phyloP scores from a whole-genome alignment of 2,888 invertebrate species.

The Cheilosia urbana region DNA sequence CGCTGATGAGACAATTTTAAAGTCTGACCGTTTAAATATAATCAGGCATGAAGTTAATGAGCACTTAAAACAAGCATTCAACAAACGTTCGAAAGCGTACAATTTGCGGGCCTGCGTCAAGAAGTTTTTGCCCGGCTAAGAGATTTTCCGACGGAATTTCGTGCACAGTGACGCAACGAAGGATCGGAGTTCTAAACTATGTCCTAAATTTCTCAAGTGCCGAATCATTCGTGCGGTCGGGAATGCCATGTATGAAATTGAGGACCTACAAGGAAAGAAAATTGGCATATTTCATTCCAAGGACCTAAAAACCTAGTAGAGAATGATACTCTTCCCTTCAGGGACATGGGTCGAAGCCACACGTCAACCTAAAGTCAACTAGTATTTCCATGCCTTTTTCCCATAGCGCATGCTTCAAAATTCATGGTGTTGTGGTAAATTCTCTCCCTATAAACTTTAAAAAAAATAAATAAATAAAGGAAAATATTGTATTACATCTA shows the following conservation, averaged over 20 bases:
- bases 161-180: background rate
- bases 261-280: slow-evolving; percentile 30
- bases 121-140: background rate
- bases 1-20: no score
- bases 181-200: background rate
- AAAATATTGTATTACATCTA: no score
- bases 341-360: background rate
- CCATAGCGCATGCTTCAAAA: no score
- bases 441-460: no score
- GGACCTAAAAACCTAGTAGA: background rate
- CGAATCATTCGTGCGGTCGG: background rate
- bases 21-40: background rate
- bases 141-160: background rate
- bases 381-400: no score
- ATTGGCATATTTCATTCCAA: background rate
- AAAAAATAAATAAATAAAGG: no score
- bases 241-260: background rate
- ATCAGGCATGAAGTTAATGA: background rate
- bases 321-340: background rate
- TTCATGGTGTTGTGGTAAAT: background rate
- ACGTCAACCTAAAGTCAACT: no score
- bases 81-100: background rate
- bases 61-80: background rate
- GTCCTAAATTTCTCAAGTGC: background rate
- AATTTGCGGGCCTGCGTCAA: background rate